Conservation (phyloP, 2,113 vertebrate species). For the Elephas maximus region DNA sequence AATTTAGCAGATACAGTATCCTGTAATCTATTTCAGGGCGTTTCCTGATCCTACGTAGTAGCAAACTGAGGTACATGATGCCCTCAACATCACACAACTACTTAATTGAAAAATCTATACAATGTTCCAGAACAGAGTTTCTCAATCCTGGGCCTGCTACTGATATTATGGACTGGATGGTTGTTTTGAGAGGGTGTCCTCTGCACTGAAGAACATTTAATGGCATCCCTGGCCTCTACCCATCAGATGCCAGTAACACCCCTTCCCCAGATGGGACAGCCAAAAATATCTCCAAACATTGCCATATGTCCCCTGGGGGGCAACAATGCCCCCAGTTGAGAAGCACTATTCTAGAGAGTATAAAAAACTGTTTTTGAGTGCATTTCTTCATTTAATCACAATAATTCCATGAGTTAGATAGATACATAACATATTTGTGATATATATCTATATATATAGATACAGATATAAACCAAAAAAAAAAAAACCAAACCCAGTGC, state of each 20-base stretch:
- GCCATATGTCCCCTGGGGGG: background rate
- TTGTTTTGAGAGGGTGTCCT: too few species aligned
- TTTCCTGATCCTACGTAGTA: background rate
- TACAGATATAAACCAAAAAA: too few species aligned
- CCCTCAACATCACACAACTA: background rate
- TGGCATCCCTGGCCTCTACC: background rate
- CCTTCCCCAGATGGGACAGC: background rate
- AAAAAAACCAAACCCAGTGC: too few species aligned
- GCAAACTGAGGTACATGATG: background rate
- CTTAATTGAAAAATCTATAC: background rate
- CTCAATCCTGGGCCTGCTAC: accelerated
- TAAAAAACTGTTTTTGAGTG: background rate
- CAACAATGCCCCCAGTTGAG: background rate
- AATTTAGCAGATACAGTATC: background rate
- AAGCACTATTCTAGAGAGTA: background rate
- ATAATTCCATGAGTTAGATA: background rate
- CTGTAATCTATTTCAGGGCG: background rate
- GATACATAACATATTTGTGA: too few species aligned
- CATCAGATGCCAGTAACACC: background rate
- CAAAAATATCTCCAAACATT: background rate
- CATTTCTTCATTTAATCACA: background rate
- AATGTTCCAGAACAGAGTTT: background rate
- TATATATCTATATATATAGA: too few species aligned
- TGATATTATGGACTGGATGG: background rate
- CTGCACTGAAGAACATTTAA: background rate